Base-by-base conservation (phyloP, 2,888 invertebrate species). In the Sinotaia quadrata region DNA sequence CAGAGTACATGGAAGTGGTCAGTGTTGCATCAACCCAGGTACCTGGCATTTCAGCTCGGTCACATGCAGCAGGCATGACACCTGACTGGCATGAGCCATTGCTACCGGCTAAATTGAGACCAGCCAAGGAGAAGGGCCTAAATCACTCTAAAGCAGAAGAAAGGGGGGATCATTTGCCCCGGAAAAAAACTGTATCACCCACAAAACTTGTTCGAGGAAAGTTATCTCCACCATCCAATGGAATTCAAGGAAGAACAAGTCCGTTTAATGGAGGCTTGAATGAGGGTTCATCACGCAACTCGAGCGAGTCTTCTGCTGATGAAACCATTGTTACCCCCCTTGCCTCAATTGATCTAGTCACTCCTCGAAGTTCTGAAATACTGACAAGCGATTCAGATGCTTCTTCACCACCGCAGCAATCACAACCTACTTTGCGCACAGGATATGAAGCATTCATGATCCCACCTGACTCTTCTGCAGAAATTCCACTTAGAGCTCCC, bases 111-210 rank as follows among this genome's bases (percentile, higher is more conserved):
- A 89, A 91, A 75, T 85, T 91, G 78, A 90, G 91, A 74, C 91
- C 91, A 75, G 90, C 91, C 75, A 92, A 92, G 88, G 92, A 92
- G 86, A 91, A 91, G 79, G 89, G 89, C 72, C 91, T 91, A 86
- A 90, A 89, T 81, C 92, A 92, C 81, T 90, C 91, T 65, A 92
- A 92, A 84, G 91, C 92, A 52, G 92, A 93, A 78, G 93, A 93
- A 86, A 90, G 92, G 86, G 92, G 92, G 10, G 88, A 87, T 34
- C 69, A 63, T 33, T 56, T 69, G 18, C 66, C 68, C 4, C 72
- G 67, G 37, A 78, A 78, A 68, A 58, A 72, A 33, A 29, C 27
- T 29, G 62, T 71, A 0, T 78, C 79, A 8, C 79, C 81, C 15
- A 70, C 77, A 31, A 78, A 78, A 66, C 67, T 75, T 4, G 75